Conservation (phyloP, 2,113 vertebrate species). For the Halichoerus grypus region DNA sequence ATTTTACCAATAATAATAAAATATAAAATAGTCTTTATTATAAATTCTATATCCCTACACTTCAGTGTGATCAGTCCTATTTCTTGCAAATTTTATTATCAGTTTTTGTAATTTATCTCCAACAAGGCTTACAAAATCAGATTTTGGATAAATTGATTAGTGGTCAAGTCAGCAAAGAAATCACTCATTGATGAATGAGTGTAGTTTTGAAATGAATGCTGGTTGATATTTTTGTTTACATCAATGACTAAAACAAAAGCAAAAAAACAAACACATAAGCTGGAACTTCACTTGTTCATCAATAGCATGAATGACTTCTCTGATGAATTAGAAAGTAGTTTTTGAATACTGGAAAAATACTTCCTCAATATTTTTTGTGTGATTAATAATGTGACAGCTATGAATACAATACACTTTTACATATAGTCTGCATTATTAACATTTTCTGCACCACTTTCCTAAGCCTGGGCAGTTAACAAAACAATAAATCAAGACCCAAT, state of each 20-base stretch:
- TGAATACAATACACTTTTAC: neutral
- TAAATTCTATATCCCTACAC: neutral
- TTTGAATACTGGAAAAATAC: slow-evolving; percentile 5
- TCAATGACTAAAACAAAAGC: neutral
- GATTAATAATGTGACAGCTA: neutral
- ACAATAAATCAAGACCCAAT: neutral
- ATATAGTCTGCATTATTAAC: neutral
- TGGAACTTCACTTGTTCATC: neutral
- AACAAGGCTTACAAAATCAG: neutral
- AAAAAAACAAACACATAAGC: neutral
- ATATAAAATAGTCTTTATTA: neutral
- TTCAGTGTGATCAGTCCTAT: neutral
- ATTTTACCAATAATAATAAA: neutral
- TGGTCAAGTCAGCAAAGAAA: slow-evolving; percentile 4
- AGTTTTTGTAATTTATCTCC: neutral
- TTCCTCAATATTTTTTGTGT: neutral
- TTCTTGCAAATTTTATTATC: neutral
- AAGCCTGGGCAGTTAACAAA: neutral
- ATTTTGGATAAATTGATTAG: slow-evolving; percentile 24
- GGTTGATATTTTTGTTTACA: slow-evolving; percentile 31
- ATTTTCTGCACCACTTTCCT: neutral
- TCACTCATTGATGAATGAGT: neutral
- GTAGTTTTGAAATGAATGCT: neutral
- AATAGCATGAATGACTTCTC: neutral
- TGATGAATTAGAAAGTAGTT: neutral